Base-by-base conservation (phyloP, 1,140 invertebrate genomes). In the Bradysia coprophila region DNA sequence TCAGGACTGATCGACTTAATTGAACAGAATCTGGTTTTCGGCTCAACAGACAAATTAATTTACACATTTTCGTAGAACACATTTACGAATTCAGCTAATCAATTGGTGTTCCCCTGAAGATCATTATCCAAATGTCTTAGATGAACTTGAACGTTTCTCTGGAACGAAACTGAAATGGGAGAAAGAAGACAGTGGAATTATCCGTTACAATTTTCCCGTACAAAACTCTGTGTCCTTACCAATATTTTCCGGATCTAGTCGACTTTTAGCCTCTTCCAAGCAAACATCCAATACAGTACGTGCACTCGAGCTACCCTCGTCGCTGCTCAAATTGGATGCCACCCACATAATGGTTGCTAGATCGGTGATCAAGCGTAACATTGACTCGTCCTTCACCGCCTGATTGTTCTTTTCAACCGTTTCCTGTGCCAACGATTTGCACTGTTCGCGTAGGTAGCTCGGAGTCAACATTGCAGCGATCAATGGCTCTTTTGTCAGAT, bases 261-360 rank as follows among this genome's bases (percentile, higher is more conserved):
- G 81, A 20, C 74, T 71, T 63, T 84, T 82, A 24, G 95, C 87
- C 53, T 91, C 81, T 50, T 83, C 76, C 61, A 96, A 76, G 20
- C 89, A 90, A 22, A 89, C 89, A 68, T 93, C 82, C 11, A 97
- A 66, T 21, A 94, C 86, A 63, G 90, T 86, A 41, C 93, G 66
- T 60, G 95, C 89, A 63, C 92, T 90, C 4, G 83, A 78, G 64
- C 86, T 91, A 56, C 84, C 75, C 58, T 93, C 84, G 34, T 81
- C 85, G 62, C 89, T 85, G 9, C 84, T 82, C 45, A 97, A 68
- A 59, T 78, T 88, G 75, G 88, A 92, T 1, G 94, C 79, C 70
- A 95, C 89, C 32, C 94, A 65, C 74, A 97, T 79, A 21, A 97
- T 64, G 1, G 89, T 88, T 18, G 88, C 87, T 18, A 97, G 69